Base-by-base conservation (phyloP, 2,888 invertebrate species). In the Chironomus riparius region DNA sequence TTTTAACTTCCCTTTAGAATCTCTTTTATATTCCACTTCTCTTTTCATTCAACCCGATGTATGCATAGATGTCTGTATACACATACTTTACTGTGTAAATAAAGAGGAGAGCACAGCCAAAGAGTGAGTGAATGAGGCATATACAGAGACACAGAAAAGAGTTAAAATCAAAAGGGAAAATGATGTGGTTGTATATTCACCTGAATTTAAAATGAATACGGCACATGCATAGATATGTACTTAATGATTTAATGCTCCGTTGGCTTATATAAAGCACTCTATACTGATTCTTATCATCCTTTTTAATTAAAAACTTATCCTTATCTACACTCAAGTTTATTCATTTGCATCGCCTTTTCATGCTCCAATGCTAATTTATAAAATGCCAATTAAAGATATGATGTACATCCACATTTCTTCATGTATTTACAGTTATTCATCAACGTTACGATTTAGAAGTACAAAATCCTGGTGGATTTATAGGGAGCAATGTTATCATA, bases 381-480 rank as follows among this genome's bases (percentile, higher is more conserved):
- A 38, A 38, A 38, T 38, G 38, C 38, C 38, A 38, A 38, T 56
- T 56, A 56, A 50, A 15, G 50, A 50, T n/a, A 50, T 15, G 28
- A 62, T 62, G 13, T 62, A 62, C 62, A n/a, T 62, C 0, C 13
- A 3, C 13, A 50, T 50, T 3, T 50, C 50, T 50, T 15, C 10
- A 10, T 24, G n/a, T 78, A 80, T 81, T 82, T 81, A 68, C 80
- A 87, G 87, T 87, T 80, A 86, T 87, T 78, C 85, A 85, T 81
- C 87, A 87, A 78, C 86, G 85, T 77, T 87, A 87, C 80, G 87
- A 87, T 78, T 86, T 87, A 77, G 87, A 87, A 83, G 87, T 87
- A 74, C 87, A 87, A 82, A 87, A 86, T 82, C 87, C 87, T 50
- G 86, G 86, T 77, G 86, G 87, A 78, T 87, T 87, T 81, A 83